Evolutionary conservation across 2,888 invertebrate genomes (phyloP), one percentile per base, ranked within the genome.

Genomic region (Pseudoips prasinana): DNA sequence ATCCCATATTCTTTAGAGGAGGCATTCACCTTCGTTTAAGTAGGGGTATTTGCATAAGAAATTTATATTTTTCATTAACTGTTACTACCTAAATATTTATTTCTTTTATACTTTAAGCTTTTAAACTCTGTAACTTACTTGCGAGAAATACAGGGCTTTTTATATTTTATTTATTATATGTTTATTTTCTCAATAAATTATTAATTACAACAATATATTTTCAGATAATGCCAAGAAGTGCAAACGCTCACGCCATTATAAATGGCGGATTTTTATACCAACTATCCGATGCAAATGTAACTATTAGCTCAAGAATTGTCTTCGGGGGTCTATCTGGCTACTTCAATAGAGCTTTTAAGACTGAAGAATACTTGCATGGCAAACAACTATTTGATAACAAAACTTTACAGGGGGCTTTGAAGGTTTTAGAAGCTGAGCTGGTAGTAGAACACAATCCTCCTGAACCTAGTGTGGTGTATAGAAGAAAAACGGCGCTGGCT

Each of bases 201-300:
- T n/a, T n/a, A n/a, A n/a, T n/a, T n/a, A n/a, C n/a, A n/a, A n/a
- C 14, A 14, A 14, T 14, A 14, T 14, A n/a, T 14, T 64, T 65
- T 6, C 61, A 94, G 94, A 91, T 94, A 27, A 93, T 92, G 90
- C 91, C 92, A 1, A 80, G 93, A 47, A 90, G 92, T 0, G 92
- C 93, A 76, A 93, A 92, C 58, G 91, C 93, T 0, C 93, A 93
- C 55, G 94, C 94, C 0, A 90, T 92, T 34, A 92, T 95, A 0
- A 94, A 94, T 58, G 94, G 93, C n/a, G 95, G 92, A 1, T 94
- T 94, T 64, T 70, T 92, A 1, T 89, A 93, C 37, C 89, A 91
- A 68, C 54, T 94, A 18, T 29, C 43, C 30, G 58, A 19, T 14
- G 31, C 31, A 2, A 22, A 35, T 5, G 43, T 5, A 5, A 40